These are phyloP conservation scores for Rhinoraja longicauda DNA, from an alignment of 2,797 vertebrate species.

Conservation along the genomic window DNA sequence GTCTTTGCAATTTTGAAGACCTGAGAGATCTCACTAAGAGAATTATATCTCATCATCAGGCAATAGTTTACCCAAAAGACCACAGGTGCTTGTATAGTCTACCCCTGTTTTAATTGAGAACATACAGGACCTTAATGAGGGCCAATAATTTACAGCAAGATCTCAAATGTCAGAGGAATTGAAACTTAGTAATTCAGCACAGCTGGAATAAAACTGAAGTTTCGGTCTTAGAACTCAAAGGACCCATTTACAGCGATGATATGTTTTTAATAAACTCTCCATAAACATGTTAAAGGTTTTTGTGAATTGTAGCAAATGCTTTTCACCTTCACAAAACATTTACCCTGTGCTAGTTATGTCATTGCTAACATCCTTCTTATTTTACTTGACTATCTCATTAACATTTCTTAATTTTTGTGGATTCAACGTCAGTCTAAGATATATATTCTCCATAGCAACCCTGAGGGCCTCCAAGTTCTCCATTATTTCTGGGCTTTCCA, in stretches of 20 bases:
- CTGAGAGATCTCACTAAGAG: background rate
- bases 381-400: slow-evolving; percentile 13
- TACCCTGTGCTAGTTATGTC: background rate
- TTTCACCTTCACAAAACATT: slow-evolving; percentile 17
- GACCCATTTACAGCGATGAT: slow-evolving; percentile 26
- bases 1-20: slow-evolving; percentile 10
- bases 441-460: slow-evolving; percentile 37
- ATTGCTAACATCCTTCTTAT: background rate
- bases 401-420: background rate
- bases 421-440: background rate
- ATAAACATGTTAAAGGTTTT: slow-evolving; percentile 29
- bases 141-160: slow-evolving; percentile 36
- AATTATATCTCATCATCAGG: slow-evolving; percentile 30
- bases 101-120: slow-evolving; percentile 29
- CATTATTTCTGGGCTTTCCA: slow-evolving; percentile 30
- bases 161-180: slow-evolving; percentile 43
- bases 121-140: slow-evolving; percentile 27
- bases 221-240: slow-evolving; percentile 40
- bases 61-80: slow-evolving; percentile 21
- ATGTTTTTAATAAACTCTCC: slow-evolving; percentile 34
- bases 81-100: slow-evolving; percentile 29
- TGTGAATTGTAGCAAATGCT: slow-evolving; percentile 14
- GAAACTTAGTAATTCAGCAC: slow-evolving; percentile 54
- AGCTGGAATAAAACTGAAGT: slow-evolving; percentile 56
- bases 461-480: slow-evolving; percentile 38